Base-by-base conservation (phyloP, 2,797 vertebrate genomes). In the Lepilemur ruficaudatus region DNA sequence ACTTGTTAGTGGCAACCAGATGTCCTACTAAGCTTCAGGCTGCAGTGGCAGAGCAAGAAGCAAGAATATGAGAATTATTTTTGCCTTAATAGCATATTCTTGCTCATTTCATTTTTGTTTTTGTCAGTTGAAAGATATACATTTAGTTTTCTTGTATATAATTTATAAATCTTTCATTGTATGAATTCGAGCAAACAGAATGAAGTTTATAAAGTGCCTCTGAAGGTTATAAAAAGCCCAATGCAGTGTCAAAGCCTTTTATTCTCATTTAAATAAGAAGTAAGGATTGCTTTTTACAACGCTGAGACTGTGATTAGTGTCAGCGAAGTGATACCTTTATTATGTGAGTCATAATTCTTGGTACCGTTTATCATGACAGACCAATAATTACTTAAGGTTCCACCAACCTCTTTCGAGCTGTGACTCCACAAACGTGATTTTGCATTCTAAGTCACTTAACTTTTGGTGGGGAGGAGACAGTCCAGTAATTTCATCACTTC, bases 241-340 rank as follows among this genome's bases (percentile, higher is more conserved):
- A 30, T 35, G 14, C 57, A 70, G 89, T 59, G 61, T 90, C 89
- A 95, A 89, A 91, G 48, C 20, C 65, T 93, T 93, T 95, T 94
- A 46, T 92, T 93, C 65, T 73, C 67, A 57, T 88, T 88, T 93
- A 93, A 94, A 69, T 81, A 72, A 89, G 22, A 86, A 83, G 65
- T 55, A 55, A 85, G 20, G 23, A 50, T 91, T 96, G 57, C 70
- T 90, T 91, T 91, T 95, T 82, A 84, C 72, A 91, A 63, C 35
- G 32, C 41, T 1, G 65, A 61, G 85, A 89, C 70, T 91, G 73
- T 95, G 82, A 86, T 96, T 96, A 48, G 65, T 67, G 46, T 81
- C 78, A 86, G 78, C 38, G 67, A 92, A 90, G 79, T 88, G 87
- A 96, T 90, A 84, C 11, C 28, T 87, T 95, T 96, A 83, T 97